These are phyloP conservation scores for Euphydryas editha DNA, from an alignment of 2,888 invertebrate species.

Conservation along the genomic window DNA sequence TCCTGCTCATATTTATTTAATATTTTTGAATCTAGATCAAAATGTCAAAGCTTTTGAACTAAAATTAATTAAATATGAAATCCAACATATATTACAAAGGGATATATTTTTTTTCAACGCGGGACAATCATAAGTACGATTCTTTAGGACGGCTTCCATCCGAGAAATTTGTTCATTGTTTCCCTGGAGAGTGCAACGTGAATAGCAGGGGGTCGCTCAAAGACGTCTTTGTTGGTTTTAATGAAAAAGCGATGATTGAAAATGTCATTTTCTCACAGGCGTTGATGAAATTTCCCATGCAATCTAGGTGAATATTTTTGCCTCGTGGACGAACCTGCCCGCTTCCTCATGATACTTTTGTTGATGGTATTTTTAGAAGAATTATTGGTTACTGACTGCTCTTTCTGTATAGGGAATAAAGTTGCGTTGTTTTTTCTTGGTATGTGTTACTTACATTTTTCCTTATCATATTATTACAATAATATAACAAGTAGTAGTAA, in stretches of 20 bases:
- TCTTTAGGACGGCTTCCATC: conserved; percentile 34
- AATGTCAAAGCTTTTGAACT: not conserved
- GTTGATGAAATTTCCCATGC: conserved; percentile 33
- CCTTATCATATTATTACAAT: no score
- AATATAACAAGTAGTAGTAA: no score
- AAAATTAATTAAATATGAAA: conserved; percentile 3
- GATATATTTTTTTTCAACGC: conserved; percentile 25
- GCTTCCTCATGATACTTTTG: not conserved
- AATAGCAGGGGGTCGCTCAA: conserved; percentile 26
- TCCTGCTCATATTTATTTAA: no score
- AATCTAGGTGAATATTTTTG: conserved; percentile 7
- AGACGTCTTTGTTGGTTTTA: conserved; percentile 39
- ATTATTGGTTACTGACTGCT: not conserved
- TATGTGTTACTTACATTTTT: no score
- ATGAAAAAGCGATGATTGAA: conserved; percentile 42
- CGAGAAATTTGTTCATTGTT: conserved; percentile 38
- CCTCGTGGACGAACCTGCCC: not conserved
- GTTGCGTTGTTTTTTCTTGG: no score
- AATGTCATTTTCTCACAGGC: conserved; percentile 41
- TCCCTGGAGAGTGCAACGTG: conserved; percentile 23
- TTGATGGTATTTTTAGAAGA: not conserved
- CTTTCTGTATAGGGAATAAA: no score
- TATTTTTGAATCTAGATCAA: not conserved
- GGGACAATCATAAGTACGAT: conserved; percentile 37
- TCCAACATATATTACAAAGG: conserved; percentile 16